A percentile compares a stretch with the other conserved stretches of the same genome.
Conservation (phyloP, 2,113 vertebrate genomes). For the Crypturellus undulatus region DNA sequence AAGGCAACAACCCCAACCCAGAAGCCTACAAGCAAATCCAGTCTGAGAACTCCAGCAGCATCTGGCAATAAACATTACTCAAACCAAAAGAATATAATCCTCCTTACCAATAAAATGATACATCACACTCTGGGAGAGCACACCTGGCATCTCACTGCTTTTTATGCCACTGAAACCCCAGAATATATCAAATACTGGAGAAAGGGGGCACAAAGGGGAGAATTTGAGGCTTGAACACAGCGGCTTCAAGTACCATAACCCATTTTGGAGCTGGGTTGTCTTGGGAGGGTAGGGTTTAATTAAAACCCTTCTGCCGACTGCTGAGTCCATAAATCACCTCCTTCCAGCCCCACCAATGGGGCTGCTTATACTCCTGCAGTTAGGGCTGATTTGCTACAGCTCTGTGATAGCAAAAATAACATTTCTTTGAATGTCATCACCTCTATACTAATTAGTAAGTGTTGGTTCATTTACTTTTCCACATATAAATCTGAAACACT, state of each 20-base stretch:
- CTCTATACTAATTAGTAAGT: neutral
- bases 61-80: neutral
- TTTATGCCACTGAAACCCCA: neutral
- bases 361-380: neutral
- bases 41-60: neutral
- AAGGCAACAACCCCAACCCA: neutral
- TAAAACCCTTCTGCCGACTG: neutral
- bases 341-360: neutral
- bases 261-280: neutral
- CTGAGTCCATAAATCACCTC: neutral
- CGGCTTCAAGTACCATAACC: neutral
- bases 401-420: neutral
- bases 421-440: neutral
- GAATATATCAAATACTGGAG: neutral
- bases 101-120: neutral
- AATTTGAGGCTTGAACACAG: neutral
- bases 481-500: neutral
- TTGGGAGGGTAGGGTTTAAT: neutral
- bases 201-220: neutral
- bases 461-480: neutral
- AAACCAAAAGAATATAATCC: neutral
- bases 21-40: neutral
- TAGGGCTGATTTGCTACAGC: neutral
- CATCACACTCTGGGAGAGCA: neutral
- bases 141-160: neutral